These are phyloP conservation scores for Chromis chromis DNA, from an alignment of 2,797 vertebrate species.

Conservation along the genomic window DNA sequence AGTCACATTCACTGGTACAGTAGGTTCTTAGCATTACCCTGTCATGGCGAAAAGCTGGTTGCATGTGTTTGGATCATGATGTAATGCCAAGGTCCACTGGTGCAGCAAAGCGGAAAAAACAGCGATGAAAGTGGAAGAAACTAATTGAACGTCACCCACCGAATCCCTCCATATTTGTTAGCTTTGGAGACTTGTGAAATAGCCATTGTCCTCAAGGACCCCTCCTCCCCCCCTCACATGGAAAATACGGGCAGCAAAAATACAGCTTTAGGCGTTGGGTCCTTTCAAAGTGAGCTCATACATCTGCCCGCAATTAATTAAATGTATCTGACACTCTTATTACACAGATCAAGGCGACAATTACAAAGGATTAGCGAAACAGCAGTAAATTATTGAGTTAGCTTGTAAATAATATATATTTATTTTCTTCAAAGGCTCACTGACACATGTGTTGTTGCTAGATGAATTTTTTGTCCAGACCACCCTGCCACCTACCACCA, in stretches of 20 bases:
- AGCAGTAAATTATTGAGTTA: conserved; percentile 23
- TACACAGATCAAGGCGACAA: conserved; percentile 23
- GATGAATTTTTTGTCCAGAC: conserved; percentile 87
- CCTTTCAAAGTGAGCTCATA: conserved; percentile 58
- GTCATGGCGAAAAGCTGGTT: conserved; percentile 42
- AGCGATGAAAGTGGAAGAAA: conserved; percentile 58
- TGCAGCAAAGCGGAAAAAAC: conserved; percentile 21
- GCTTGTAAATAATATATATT: conserved; percentile 31
- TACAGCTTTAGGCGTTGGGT: conserved; percentile 38
- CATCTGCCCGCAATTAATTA: conserved; percentile 57
- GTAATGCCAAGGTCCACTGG: conserved; percentile 61
- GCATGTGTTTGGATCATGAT: conserved; percentile 66
- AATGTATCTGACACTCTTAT: conserved; percentile 43
- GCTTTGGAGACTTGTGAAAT: conserved; percentile 57
- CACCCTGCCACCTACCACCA: conserved; percentile 74
- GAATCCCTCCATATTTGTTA: conserved; percentile 52
- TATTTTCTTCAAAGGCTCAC: conserved; percentile 45
- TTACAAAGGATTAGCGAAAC: conserved; percentile 51
- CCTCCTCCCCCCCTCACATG: conserved; percentile 15
- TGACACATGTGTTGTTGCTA: conserved; percentile 65
- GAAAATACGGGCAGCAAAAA: conserved; percentile 63
- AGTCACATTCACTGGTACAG: conserved; percentile 14
- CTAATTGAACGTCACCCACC: conserved; percentile 59
- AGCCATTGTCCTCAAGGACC: conserved; percentile 29
- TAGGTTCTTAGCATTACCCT: conserved; percentile 49